Percentiles rank a stretch among this genome's conserved stretches.
These are phyloP conservation scores for Chionomys nivalis DNA, from an alignment of 2,113 vertebrate species.

Conservation along the genomic window DNA sequence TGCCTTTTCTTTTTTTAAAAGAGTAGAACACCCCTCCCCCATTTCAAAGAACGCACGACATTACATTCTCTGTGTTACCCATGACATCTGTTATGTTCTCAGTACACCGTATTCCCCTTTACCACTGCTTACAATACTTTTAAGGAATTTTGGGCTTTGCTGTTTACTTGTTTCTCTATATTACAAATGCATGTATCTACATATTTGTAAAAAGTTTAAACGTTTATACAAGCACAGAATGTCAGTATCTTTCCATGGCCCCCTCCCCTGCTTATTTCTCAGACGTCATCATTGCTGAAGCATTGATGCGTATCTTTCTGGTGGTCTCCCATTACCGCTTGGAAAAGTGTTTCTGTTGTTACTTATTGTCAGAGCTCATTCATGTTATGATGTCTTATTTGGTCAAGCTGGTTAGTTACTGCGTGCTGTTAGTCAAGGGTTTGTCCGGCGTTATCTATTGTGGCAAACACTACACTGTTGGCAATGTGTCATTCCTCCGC, in stretches of 20 bases:
- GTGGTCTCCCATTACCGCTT: background rate
- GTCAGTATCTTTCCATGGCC: background rate
- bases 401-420: background rate
- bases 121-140: background rate
- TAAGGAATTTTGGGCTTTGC: background rate
- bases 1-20: background rate
- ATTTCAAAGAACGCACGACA: background rate
- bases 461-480: background rate
- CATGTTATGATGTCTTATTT: background rate
- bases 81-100: background rate
- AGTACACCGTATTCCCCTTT: background rate
- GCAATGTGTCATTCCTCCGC: background rate
- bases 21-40: background rate
- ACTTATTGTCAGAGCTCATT: background rate
- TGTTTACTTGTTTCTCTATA: too few species aligned
- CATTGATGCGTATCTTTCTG: background rate
- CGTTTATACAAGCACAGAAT: background rate
- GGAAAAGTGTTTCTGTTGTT: slow-evolving; percentile 16
- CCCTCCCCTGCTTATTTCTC: background rate
- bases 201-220: background rate
- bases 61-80: background rate
- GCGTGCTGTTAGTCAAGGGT: background rate
- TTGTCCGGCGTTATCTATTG: slow-evolving; percentile 9
- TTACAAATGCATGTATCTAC: too few species aligned
- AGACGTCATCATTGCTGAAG: background rate